Conservation (phyloP, 1,140 invertebrate genomes). For the Lepidotrigona ventralis region DNA sequence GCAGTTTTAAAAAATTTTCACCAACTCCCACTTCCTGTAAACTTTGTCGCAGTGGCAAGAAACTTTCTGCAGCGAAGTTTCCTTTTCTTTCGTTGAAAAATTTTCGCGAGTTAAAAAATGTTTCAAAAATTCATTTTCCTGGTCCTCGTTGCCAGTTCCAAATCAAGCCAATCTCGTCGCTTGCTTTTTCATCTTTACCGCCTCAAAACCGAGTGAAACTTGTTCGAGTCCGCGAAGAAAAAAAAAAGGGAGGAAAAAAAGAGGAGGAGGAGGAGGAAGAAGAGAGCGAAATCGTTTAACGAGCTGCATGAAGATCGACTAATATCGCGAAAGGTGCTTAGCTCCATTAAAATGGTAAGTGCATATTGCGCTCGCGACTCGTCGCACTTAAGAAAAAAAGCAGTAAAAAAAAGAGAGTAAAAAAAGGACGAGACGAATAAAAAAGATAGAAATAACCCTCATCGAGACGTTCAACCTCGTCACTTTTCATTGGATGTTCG, state of each 20-base stretch:
- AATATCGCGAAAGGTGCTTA: neutral
- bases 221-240: too few relatives aligned
- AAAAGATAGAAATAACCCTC: neutral
- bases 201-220: neutral
- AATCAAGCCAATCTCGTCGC: neutral
- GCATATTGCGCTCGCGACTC: neutral
- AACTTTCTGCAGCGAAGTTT: too few relatives aligned
- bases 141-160: neutral
- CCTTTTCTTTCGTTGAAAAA: too few relatives aligned
- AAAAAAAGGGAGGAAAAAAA: neutral
- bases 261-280: neutral
- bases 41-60: too few relatives aligned
- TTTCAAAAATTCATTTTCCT: neutral
- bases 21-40: too few relatives aligned
- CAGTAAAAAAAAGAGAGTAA: too few relatives aligned
- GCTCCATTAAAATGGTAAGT: neutral
- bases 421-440: neutral
- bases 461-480: constrained; percentile 14
- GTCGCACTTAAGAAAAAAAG: neutral
- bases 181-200: neutral
- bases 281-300: neutral
- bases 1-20: too few relatives aligned
- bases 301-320: neutral
- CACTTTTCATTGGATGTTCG: neutral
- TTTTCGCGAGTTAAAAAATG: too few relatives aligned